Evolutionary conservation across 2,797 vertebrate species (phyloP).

Genomic region (Zalophus californianus): DNA sequence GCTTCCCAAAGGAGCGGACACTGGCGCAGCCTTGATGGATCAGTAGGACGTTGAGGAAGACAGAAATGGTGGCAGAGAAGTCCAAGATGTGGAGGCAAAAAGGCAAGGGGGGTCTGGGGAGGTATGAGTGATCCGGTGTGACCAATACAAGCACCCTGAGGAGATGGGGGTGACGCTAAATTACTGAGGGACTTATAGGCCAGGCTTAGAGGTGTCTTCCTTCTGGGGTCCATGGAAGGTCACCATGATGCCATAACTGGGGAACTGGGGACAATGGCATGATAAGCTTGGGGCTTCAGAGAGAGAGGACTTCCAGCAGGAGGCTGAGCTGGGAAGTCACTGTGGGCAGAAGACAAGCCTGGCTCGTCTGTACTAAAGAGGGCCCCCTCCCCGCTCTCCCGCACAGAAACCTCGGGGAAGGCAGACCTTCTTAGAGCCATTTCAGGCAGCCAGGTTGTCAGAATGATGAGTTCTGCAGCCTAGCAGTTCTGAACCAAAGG

Average conservation of each 20-base stretch:
- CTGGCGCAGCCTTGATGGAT: not conserved
- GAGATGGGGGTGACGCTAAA: not conserved
- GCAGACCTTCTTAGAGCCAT: not conserved
- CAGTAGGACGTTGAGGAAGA: not conserved
- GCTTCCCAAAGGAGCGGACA: not conserved
- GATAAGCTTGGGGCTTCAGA: not conserved
- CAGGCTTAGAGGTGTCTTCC: not conserved
- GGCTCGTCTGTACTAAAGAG: too few species aligned
- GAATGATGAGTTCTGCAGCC: not conserved
- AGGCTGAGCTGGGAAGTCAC: not conserved
- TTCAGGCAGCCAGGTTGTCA: slow-evolving; percentile 28
- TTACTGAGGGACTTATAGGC: not conserved
- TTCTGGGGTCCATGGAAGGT: not conserved
- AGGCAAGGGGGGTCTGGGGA: not conserved
- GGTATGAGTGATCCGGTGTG: not conserved
- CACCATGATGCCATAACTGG: accelerated
- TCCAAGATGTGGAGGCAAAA: not conserved
- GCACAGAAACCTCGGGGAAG: not conserved
- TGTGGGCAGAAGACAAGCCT: not conserved
- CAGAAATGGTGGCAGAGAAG: not conserved
- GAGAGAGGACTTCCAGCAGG: not conserved
- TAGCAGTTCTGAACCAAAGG: not conserved
- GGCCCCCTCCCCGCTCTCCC: not conserved
- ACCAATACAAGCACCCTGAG: not conserved
- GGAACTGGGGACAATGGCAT: not conserved